Evolutionary conservation across 2,113 vertebrate species (phyloP), one percentile per base, ranked within the genome.

Genomic region (Blennius ocellaris): DNA sequence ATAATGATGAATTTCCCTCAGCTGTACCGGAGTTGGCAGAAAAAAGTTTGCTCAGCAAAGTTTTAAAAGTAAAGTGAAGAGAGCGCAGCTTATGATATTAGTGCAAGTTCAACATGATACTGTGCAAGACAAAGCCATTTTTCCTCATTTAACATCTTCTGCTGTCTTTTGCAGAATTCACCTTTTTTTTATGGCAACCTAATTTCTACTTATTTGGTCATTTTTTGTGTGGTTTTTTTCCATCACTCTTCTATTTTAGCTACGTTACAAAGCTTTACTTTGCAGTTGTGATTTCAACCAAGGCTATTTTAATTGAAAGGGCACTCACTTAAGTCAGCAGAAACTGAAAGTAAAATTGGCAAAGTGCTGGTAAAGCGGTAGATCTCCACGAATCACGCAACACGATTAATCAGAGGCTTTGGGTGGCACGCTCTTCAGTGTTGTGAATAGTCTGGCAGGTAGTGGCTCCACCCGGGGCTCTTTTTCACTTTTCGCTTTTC

Each of bases 1-100:
- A 91, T 93, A 90, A 89, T 91, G 91, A 87, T 90, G 86, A 90
- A 90, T 91, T 86, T 81, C 80, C 70, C 81, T 87, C 84, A 84
- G 80, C 87, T 83, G 74, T 71, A 82, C 65, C 68, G 70, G 78
- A 88, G 77, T 83, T 90, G 75, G 79, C 78, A 77, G 73, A 80
- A 88, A 87, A 86, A 85, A 89, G 89, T 91, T 90, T 87, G 66
- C 84, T 87, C 83, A 73, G 84, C 87, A 81, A 87, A 92, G 78
- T 93, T 92, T 87, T 81, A 58, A 82, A 84, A 90, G 78, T 82
- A 59, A 80, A 84, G 76, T 44, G 57, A 77, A 78, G 62, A 70
- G 59, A 81, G 61, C 69, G 40, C 14, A 40, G 68, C 82, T 86
- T 81, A 83, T 86, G 69, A 82, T 87, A 82, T 88, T 82, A 83